Conservation (phyloP, 2,113 vertebrate genomes). For the Grantiella picta region DNA sequence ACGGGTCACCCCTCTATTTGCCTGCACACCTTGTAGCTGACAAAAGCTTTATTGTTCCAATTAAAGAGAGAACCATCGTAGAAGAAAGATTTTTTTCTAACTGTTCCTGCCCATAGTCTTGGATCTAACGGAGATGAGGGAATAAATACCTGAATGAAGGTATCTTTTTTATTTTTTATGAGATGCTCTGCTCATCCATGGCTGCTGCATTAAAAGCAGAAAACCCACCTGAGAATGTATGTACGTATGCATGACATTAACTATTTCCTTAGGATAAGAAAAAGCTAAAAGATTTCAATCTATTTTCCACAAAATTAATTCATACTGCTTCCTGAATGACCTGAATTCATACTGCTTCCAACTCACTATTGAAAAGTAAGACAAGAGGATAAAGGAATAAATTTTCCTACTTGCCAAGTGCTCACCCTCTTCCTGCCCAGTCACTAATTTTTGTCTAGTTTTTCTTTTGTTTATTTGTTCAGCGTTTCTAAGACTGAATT, state of each 20-base stretch:
- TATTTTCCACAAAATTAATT: background rate
- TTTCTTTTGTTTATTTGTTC: background rate
- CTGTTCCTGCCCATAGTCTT: background rate
- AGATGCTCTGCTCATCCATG: background rate
- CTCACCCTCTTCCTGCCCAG: background rate
- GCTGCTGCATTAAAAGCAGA: background rate
- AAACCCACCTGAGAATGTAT: background rate
- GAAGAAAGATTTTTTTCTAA: background rate
- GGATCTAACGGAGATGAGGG: background rate
- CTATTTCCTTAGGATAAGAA: background rate
- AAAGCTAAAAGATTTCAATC: background rate
- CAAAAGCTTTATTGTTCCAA: background rate
- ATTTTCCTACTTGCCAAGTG: background rate
- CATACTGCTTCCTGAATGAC: background rate
- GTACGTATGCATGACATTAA: no score
- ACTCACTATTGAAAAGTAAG: background rate
- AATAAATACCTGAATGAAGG: background rate
- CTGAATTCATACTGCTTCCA: background rate
- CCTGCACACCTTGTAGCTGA: background rate
- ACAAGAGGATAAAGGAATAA: background rate
- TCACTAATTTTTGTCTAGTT: background rate
- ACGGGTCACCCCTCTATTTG: background rate
- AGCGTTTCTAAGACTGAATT: background rate
- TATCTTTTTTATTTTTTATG: background rate
- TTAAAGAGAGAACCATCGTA: background rate